phyloP scores from a whole-genome alignment of 2,113 vertebrate genomes.

The Trinectes maculatus region DNA sequence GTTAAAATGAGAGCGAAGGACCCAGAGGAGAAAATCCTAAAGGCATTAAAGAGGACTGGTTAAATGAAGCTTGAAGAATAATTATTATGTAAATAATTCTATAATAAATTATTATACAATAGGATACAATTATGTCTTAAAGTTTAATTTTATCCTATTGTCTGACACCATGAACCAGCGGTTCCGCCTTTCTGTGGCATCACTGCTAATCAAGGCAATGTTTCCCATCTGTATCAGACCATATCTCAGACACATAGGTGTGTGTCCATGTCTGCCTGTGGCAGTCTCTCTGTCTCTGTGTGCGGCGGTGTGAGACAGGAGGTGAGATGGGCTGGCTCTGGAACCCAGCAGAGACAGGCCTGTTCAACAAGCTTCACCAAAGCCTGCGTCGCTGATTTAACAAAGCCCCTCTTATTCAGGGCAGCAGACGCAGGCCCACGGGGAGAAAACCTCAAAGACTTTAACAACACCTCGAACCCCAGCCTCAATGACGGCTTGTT shows the following conservation, averaged over 20 bases:
- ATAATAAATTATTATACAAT: too few relatives aligned
- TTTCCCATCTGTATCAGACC: conserved; percentile 15
- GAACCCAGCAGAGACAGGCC: conserved; percentile 59
- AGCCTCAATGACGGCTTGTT: conserved; percentile 72
- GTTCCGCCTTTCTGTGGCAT: conserved; percentile 50
- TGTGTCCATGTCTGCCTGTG: conserved; percentile 12
- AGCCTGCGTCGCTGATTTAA: conserved; percentile 67
- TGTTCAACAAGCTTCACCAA: conserved; percentile 68
- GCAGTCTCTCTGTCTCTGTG: conserved; percentile 37
- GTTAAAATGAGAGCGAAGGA: conserved; percentile 31
- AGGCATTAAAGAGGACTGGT: not conserved
- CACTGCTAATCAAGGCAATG: conserved; percentile 41
- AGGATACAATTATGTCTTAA: not conserved
- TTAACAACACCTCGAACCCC: conserved; percentile 79
- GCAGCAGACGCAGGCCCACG: conserved; percentile 74
- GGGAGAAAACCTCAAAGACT: conserved; percentile 80
- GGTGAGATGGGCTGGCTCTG: conserved; percentile 44
- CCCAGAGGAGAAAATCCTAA: not conserved
- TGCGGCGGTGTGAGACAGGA: conserved; percentile 48
- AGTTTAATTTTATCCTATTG: not conserved
- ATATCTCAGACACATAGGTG: conserved; percentile 24
- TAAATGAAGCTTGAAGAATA: too few relatives aligned
- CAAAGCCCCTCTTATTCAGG: conserved; percentile 76
- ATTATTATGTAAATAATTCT: not conserved
- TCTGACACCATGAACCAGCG: not conserved